Evolutionary conservation across 2,888 invertebrate genomes (phyloP).

Genomic region (Himalopsyche anomala): DNA sequence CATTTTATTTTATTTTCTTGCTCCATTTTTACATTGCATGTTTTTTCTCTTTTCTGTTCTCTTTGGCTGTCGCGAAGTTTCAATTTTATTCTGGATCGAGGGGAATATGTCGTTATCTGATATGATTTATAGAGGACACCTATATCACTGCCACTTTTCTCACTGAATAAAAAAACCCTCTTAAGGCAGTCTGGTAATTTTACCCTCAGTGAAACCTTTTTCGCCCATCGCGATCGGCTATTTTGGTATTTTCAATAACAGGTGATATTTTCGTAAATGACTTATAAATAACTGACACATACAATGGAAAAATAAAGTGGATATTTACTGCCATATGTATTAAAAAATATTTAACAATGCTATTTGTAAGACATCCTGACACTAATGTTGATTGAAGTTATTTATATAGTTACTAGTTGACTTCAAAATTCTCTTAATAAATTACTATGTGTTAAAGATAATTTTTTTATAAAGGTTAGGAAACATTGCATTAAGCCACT

Average conservation of each 20-base stretch:
- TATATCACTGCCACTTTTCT: conserved; percentile 45
- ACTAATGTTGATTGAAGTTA: too few relatives aligned
- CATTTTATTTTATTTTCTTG: not conserved
- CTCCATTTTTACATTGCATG: not conserved
- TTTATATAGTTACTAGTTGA: too few relatives aligned
- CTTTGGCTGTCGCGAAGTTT: conserved; percentile 48
- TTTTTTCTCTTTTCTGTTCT: conserved; percentile 34
- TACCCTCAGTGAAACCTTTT: conserved; percentile 16
- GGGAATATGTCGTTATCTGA: conserved; percentile 59
- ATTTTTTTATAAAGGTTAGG: too few relatives aligned
- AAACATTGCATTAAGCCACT: too few relatives aligned
- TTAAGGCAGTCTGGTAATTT: conserved; percentile 19
- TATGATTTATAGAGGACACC: conserved; percentile 59
- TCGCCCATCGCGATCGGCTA: not conserved
- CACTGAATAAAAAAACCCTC: conserved; percentile 23
- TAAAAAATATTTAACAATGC: too few relatives aligned
- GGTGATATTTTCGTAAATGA: conserved; percentile 16
- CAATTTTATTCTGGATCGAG: conserved; percentile 47
- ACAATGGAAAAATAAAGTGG: not conserved
- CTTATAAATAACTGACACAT: conserved; percentile 23
- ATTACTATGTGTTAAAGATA: too few relatives aligned
- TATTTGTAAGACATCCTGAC: too few relatives aligned
- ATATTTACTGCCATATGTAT: too few relatives aligned
- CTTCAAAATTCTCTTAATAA: too few relatives aligned
- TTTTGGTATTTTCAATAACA: conserved; percentile 1